phyloP scores from a whole-genome alignment of 1,140 invertebrate species.

The Hyles euphorbiae region DNA sequence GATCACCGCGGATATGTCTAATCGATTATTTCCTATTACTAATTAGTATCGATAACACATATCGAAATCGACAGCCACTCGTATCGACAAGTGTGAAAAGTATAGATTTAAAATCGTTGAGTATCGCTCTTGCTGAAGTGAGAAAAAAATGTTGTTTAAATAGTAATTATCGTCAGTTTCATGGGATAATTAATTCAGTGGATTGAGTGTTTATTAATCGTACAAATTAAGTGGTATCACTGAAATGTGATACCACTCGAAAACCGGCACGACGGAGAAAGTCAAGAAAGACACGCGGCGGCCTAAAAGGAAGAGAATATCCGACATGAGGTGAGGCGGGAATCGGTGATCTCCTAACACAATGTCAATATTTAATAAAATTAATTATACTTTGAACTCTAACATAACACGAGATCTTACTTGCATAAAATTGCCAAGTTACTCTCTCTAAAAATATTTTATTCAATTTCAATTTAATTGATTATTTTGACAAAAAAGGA shows the following conservation, averaged over 20 bases:
- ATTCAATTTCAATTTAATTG: no score
- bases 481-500: no score
- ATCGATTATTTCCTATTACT: slow-evolving; percentile 8
- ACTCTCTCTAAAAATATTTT: no score
- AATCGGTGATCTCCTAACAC: neutral
- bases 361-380: no score
- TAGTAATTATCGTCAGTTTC: no score
- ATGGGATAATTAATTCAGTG: neutral
- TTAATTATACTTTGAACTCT: no score
- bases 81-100: neutral
- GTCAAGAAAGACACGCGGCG: slow-evolving; percentile 52
- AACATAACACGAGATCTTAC: no score
- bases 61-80: slow-evolving; percentile 4
- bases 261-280: slow-evolving; percentile 53
- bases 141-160: neutral
- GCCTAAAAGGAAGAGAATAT: slow-evolving; percentile 58
- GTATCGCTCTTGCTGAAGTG: neutral
- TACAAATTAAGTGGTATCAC: slow-evolving; percentile 58
- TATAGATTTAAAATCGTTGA: neutral
- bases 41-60: neutral
- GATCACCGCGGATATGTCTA: slow-evolving; percentile 18
- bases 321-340: slow-evolving; percentile 61
- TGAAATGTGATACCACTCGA: slow-evolving; percentile 64
- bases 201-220: neutral
- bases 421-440: no score